Evolutionary conservation across 2,797 vertebrate genomes (phyloP), one percentile per base, ranked within the genome.

Genomic region (Hemitrygon akajei): DNA sequence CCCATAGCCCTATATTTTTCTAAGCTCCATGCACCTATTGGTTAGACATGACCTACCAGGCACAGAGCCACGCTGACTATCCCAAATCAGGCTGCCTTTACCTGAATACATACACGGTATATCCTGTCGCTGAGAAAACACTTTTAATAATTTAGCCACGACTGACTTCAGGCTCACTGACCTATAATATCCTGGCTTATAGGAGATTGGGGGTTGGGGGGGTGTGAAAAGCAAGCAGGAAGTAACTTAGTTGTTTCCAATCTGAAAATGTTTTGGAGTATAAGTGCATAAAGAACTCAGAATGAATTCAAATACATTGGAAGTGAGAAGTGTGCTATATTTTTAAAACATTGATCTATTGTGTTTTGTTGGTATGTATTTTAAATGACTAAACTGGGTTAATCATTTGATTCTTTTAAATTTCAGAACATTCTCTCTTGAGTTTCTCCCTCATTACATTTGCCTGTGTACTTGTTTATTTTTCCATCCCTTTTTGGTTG

Each of bases 401-500:
- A 89, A 89, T 89, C 66, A 89, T 89, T 87, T 60, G 5, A 63
- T 87, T 87, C 66, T 66, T 73, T 92, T 93, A 56, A 71, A 93
- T 93, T 76, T 71, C 22, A 47, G 66, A 71, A 5, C 69, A 56
- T 47, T 40, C 75, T 87, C 20, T 37, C n/a, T 37, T 71, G n/a
- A 22, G n/a, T 71, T 71, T 40, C 34, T 58, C 84, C 91, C 40
- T 58, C 69, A 89, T 69, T 89, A 89, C 86, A 89, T 93, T 4
- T 93, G 91, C 47, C 71, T 93, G 91, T 92, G 71, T 92, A 40
- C 27, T 76, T 93, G 91, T 89, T 69, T 89, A 69, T 63, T 86
- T 66, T n/a, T 69, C 86, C 86, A 69, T 93, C 94, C 95, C 96
- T 7, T 97, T 96, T 97, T 75, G 71, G 95, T 97, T 69, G 96